Evolutionary conservation across 1,140 invertebrate genomes (phyloP).

Genomic region (Calliphora vicina): DNA sequence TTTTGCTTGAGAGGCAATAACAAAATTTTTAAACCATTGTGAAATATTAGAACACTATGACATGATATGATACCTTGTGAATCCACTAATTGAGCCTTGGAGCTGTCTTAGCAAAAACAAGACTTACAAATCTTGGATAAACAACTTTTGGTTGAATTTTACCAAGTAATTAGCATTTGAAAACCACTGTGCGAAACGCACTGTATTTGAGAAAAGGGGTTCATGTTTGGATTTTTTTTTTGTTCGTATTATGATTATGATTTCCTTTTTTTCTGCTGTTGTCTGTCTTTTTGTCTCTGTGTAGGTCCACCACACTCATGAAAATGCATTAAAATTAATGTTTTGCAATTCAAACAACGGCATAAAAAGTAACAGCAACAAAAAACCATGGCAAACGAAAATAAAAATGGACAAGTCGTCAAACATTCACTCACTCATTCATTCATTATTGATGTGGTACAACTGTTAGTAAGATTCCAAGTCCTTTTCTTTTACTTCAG

Average conservation of each 20-base stretch:
- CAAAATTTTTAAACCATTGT: too few species aligned
- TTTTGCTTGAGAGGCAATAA: too few species aligned
- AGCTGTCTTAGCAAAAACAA: too few species aligned
- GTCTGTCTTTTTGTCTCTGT: neutral
- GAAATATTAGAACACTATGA: too few species aligned
- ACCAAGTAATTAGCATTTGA: too few species aligned
- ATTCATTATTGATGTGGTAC: neutral
- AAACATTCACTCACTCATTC: neutral
- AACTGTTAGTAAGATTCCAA: neutral
- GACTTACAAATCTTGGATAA: too few species aligned
- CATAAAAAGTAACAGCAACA: neutral
- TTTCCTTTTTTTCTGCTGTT: neutral
- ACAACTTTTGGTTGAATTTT: too few species aligned
- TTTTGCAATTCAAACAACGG: neutral
- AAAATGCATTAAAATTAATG: neutral
- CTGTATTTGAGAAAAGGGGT: neutral
- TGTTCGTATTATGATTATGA: too few species aligned
- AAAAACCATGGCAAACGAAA: neutral
- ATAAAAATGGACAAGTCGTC: neutral
- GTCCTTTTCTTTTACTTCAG: neutral
- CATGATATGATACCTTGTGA: too few species aligned
- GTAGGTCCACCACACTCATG: neutral
- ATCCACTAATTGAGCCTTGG: too few species aligned
- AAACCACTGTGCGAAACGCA: too few species aligned
- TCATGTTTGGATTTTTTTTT: neutral